Evolutionary conservation across 2,113 vertebrate genomes (phyloP).

Genomic region (Phocoena sinus): DNA sequence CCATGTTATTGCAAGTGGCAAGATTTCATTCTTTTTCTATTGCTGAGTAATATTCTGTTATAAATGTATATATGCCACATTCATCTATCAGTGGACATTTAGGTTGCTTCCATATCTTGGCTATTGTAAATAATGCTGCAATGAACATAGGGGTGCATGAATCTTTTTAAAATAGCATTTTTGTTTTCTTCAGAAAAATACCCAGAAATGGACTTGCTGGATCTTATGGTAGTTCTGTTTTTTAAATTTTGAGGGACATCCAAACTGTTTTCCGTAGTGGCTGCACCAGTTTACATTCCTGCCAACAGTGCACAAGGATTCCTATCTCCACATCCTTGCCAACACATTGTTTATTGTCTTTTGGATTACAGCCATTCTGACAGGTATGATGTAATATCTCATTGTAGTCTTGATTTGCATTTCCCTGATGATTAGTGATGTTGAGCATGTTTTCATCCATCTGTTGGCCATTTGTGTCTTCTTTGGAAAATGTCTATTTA

Average conservation of each 20-base stretch:
- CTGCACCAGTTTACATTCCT: background rate
- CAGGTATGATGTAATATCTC: too few species aligned
- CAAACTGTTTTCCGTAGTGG: background rate
- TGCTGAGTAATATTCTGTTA: too few species aligned
- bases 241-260: background rate
- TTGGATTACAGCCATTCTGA: background rate
- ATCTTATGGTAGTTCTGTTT: background rate
- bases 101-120: background rate
- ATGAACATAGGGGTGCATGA: too few species aligned
- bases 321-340: background rate
- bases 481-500: background rate
- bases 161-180: background rate
- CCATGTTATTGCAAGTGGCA: background rate
- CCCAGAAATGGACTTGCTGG: background rate
- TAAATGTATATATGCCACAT: background rate
- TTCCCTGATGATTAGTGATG: background rate
- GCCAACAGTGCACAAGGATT: background rate
- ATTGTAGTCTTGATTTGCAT: background rate
- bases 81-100: background rate
- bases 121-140: too few species aligned
- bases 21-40: background rate
- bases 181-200: background rate
- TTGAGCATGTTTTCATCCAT: background rate
- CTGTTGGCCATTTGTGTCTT: background rate
- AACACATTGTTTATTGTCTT: background rate